phyloP scores from a whole-genome alignment of 2,113 vertebrate genomes.

The Cepphus grylle region DNA sequence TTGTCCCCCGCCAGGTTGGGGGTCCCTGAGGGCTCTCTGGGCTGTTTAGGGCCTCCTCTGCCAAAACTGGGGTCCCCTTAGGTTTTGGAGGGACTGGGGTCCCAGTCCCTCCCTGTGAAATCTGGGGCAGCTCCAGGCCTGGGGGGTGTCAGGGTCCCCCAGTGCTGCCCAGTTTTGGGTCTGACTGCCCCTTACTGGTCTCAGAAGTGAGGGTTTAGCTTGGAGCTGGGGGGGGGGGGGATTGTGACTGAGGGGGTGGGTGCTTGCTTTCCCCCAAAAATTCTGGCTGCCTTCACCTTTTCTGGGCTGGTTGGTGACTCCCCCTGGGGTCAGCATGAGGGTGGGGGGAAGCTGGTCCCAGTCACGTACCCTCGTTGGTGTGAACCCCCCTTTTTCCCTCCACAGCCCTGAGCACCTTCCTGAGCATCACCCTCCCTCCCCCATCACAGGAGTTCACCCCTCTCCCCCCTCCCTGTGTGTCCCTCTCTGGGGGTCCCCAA shows the following conservation, averaged over 20 bases:
- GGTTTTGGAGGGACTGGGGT: neutral
- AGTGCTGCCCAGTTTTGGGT: neutral
- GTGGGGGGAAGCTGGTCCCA: too few species aligned
- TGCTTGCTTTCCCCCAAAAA: neutral
- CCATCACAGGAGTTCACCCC: accelerated
- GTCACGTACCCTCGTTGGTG: accelerated
- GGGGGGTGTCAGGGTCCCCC: accelerated
- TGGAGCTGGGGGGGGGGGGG: neutral
- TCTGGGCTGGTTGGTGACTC: neutral
- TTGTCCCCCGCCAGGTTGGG: accelerated
- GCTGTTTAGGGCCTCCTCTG: too few species aligned
- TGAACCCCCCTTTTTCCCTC: neutral
- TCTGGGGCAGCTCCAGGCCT: neutral
- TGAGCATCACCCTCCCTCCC: neutral
- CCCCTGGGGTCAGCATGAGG: neutral
- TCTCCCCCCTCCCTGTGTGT: neutral
- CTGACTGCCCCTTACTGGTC: neutral
- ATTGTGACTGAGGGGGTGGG: too few species aligned
- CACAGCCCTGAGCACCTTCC: neutral
- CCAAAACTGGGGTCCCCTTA: accelerated
- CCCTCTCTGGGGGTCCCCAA: neutral
- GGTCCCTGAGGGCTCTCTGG: too few species aligned
- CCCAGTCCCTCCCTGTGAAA: too few species aligned
- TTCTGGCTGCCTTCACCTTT: too few species aligned
- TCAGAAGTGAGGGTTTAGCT: neutral